Conservation (phyloP, 2,113 vertebrate genomes). For the Urocynchramus pylzowi region DNA sequence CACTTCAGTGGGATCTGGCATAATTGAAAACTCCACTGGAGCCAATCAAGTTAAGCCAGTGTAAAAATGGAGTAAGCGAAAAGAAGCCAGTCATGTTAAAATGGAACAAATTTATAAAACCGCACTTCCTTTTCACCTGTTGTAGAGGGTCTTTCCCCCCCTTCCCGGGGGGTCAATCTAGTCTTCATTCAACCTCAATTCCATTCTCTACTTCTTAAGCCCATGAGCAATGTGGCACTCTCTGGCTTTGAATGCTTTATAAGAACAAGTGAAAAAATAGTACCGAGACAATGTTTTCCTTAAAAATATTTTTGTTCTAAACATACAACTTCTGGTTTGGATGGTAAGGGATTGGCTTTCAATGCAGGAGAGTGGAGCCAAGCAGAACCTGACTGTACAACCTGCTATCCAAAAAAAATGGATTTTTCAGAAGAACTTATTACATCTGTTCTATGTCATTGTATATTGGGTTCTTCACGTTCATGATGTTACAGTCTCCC, state of each 20-base stretch:
- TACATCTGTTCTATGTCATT: not conserved
- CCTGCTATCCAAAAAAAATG: not conserved
- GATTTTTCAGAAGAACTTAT: not conserved
- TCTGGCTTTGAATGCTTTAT: not conserved
- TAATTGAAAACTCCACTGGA: slow-evolving; percentile 63
- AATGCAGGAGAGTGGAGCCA: not conserved
- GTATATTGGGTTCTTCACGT: not conserved
- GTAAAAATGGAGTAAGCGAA: slow-evolving; percentile 39
- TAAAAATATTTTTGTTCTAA: slow-evolving; percentile 1
- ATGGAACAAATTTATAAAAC: slow-evolving; percentile 53
- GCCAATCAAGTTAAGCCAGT: slow-evolving; percentile 60
- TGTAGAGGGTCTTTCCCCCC: not conserved
- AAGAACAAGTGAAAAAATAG: not conserved
- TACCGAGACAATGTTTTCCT: not conserved
- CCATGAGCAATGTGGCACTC: not conserved
- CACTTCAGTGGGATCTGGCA: slow-evolving; percentile 40
- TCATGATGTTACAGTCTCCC: not conserved
- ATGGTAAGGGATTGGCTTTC: not conserved
- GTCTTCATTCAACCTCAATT: not conserved
- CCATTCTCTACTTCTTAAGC: not conserved
- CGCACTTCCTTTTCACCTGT: slow-evolving; percentile 60
- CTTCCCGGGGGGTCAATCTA: not conserved
- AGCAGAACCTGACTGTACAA: not conserved
- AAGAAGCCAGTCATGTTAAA: slow-evolving; percentile 26
- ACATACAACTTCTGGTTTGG: not conserved